Percentiles rank a stretch among this genome's conserved stretches.
Evolutionary conservation across 2,888 invertebrate species (phyloP).

Genomic region (Sinodicranocentrus sp.): DNA sequence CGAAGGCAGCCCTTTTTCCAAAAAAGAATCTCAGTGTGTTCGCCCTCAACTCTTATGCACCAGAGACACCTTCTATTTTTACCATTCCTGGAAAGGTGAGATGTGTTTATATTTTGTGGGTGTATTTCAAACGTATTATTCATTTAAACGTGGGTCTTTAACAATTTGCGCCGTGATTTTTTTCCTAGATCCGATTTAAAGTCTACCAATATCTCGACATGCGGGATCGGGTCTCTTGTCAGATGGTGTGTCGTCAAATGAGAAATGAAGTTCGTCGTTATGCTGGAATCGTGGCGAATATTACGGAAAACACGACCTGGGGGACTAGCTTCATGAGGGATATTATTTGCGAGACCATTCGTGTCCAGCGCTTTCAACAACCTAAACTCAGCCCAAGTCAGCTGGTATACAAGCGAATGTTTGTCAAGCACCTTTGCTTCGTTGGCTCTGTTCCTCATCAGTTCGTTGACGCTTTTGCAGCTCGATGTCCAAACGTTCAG

Average conservation of each 20-base stretch:
- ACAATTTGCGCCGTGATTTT: background rate
- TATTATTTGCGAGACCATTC: slow-evolving; percentile 37
- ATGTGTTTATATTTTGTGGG: no score
- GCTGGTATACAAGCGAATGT: background rate
- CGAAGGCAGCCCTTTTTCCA: no score
- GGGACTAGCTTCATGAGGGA: slow-evolving; percentile 40
- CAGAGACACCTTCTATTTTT: background rate
- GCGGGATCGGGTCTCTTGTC: slow-evolving; percentile 5
- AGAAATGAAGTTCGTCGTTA: slow-evolving; percentile 31
- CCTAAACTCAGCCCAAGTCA: slow-evolving; percentile 20
- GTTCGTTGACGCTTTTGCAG: slow-evolving; percentile 30
- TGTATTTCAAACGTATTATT: no score
- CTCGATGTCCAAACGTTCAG: slow-evolving; percentile 10
- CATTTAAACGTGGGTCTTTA: background rate
- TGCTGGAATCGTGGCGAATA: slow-evolving; percentile 17
- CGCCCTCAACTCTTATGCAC: background rate
- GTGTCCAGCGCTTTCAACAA: slow-evolving; percentile 28
- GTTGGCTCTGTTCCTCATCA: slow-evolving; percentile 16
- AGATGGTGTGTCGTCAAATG: slow-evolving; percentile 38
- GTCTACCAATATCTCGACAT: slow-evolving; percentile 21
- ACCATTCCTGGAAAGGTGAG: background rate
- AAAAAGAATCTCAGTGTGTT: no score
- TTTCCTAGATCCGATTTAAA: slow-evolving; percentile 9
- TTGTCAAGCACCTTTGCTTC: slow-evolving; percentile 15
- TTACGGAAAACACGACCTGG: slow-evolving; percentile 8